Evolutionary conservation across 2,113 vertebrate species (phyloP).

Genomic region (Malurus elegans): DNA sequence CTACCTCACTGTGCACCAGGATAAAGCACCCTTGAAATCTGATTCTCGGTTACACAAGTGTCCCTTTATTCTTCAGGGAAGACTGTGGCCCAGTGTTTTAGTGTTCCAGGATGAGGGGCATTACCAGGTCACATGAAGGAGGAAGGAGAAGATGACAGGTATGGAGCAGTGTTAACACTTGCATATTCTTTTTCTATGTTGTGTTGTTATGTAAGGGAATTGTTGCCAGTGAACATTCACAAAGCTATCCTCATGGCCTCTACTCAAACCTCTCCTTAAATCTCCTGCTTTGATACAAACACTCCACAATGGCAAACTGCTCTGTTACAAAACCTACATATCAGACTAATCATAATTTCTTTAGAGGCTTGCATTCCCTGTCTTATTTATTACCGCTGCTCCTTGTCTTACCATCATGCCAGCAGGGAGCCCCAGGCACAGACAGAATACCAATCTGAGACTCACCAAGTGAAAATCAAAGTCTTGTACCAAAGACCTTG

Average conservation of each 20-base stretch:
- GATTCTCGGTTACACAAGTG: neutral
- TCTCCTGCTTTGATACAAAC: conserved; percentile 34
- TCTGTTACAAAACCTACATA: neutral
- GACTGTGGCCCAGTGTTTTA: fast-evolving
- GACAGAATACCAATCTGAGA: neutral
- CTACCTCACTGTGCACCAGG: neutral
- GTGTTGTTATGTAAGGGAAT: neutral
- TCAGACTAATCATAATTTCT: neutral
- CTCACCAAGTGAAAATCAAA: neutral
- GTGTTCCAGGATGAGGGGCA: neutral
- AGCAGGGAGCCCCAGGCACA: neutral
- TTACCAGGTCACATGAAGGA: neutral
- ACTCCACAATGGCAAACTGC: neutral
- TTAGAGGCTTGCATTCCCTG: neutral
- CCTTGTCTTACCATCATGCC: neutral
- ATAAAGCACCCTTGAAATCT: neutral
- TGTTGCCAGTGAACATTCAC: neutral
- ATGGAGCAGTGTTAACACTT: neutral
- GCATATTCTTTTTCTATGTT: neutral
- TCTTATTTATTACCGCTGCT: neutral
- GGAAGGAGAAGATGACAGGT: neutral
- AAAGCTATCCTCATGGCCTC: neutral
- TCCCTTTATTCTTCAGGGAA: neutral
- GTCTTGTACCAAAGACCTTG: neutral
- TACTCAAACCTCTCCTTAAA: neutral